These are phyloP conservation scores for Ailurus styani DNA, from an alignment of 2,113 vertebrate species.

Conservation along the genomic window DNA sequence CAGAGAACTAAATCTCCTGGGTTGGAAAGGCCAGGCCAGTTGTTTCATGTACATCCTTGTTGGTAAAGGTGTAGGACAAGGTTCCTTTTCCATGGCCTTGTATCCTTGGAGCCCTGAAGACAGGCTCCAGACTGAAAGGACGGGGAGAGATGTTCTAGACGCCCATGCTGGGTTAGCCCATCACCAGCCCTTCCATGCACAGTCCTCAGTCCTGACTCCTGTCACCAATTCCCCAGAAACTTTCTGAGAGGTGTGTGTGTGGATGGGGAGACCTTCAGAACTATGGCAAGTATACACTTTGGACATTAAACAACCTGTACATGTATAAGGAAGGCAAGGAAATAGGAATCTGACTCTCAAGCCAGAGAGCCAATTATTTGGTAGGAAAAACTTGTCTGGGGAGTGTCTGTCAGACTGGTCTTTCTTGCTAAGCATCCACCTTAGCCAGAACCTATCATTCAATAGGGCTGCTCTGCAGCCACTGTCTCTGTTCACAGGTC, in stretches of 20 bases:
- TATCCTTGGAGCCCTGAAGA: background rate
- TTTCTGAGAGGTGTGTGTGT: background rate
- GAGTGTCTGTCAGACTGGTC: background rate
- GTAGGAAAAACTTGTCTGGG: background rate
- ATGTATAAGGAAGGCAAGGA: background rate
- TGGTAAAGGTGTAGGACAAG: background rate
- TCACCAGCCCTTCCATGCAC: background rate
- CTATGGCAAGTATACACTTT: background rate
- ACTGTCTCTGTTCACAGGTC: background rate
- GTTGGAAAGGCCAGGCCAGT: background rate
- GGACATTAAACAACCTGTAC: background rate
- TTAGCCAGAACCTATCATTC: background rate
- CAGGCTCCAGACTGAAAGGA: too few species aligned
- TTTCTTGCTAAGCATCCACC: background rate
- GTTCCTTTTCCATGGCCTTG: background rate
- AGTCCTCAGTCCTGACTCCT: background rate
- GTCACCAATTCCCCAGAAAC: background rate
- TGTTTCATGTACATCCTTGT: background rate
- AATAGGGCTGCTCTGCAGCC: background rate
- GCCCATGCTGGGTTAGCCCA: fast-evolving
- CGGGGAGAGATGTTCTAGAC: background rate
- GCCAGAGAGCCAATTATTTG: background rate
- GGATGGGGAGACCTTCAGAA: too few species aligned
- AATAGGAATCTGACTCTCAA: background rate
- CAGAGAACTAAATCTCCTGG: background rate